Conservation (phyloP, 2,888 invertebrate species). For the Encarsia formosa region DNA sequence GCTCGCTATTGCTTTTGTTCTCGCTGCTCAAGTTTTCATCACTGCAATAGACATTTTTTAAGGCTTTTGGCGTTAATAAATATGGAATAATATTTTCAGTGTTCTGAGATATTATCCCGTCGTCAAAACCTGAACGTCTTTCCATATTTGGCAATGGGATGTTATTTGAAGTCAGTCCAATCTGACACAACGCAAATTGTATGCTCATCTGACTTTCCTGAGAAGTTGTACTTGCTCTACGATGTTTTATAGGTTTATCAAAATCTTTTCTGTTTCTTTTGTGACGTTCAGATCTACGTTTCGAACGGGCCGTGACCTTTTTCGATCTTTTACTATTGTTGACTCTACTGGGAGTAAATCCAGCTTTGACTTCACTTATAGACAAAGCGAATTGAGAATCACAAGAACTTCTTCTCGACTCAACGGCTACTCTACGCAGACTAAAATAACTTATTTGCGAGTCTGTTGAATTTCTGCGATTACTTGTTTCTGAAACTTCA, state of each 20-base stretch:
- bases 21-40: slow-evolving; percentile 46
- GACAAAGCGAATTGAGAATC: slow-evolving; percentile 85
- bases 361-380: slow-evolving; percentile 71
- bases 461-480: slow-evolving; percentile 57
- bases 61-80: slow-evolving; percentile 56
- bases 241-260: slow-evolving; percentile 44
- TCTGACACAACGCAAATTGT: slow-evolving; percentile 63
- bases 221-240: slow-evolving; percentile 70
- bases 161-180: slow-evolving; percentile 52
- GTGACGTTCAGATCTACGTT: slow-evolving; percentile 25
- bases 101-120: slow-evolving; percentile 41
- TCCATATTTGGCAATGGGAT: slow-evolving; percentile 56
- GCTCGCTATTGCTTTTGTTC: slow-evolving; percentile 32
- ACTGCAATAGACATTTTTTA: slow-evolving; percentile 49
- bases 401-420: slow-evolving; percentile 80
- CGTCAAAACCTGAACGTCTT: slow-evolving; percentile 55
- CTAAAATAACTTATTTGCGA: slow-evolving; percentile 72
- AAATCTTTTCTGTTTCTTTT: slow-evolving; percentile 37
- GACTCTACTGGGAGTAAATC: slow-evolving; percentile 50
- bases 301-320: no score
- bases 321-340: slow-evolving; percentile 36
- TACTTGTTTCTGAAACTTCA: slow-evolving; percentile 55
- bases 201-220: slow-evolving; percentile 76
- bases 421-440: slow-evolving; percentile 77
- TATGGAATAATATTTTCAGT: slow-evolving; percentile 42